Conservation (phyloP, 2,113 vertebrate species). For the Sphyrna mokarran region DNA sequence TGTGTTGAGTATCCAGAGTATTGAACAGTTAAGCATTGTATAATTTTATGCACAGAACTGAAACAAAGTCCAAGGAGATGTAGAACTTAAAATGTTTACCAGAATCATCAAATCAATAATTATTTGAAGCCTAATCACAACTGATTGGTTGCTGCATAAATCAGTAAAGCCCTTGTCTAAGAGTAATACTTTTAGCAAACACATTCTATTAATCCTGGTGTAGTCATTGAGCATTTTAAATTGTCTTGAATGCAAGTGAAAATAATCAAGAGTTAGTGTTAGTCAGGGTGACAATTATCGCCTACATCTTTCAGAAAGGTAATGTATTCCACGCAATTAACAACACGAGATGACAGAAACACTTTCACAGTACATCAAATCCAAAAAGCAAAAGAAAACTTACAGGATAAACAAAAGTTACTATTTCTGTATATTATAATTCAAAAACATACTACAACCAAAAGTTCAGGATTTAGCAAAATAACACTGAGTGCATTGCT, state of each 20-base stretch:
- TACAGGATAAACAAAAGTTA: background rate
- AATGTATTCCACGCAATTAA: background rate
- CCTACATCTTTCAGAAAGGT: background rate
- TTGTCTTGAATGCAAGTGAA: slow-evolving; percentile 5
- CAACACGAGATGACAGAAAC: background rate
- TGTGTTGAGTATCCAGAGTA: background rate
- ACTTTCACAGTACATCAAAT: background rate
- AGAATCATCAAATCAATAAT: slow-evolving; percentile 12
- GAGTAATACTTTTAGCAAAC: background rate
- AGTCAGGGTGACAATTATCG: slow-evolving; percentile 27
- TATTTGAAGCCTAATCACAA: background rate
- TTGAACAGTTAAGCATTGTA: background rate
- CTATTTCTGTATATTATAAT: background rate
- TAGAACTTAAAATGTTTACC: background rate
- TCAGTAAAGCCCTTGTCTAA: background rate
- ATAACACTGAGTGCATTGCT: background rate
- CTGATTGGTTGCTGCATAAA: background rate
- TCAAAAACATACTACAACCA: background rate
- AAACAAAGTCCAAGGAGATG: background rate
- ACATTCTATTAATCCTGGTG: background rate
- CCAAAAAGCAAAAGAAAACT: background rate
- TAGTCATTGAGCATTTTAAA: background rate
- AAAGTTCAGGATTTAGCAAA: background rate
- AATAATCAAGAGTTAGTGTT: background rate
- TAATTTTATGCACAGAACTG: background rate